Percentiles rank a stretch among this genome's conserved stretches.
Evolutionary conservation across 1,140 invertebrate species (phyloP).

Genomic region (Trypoxylus dichotomus): DNA sequence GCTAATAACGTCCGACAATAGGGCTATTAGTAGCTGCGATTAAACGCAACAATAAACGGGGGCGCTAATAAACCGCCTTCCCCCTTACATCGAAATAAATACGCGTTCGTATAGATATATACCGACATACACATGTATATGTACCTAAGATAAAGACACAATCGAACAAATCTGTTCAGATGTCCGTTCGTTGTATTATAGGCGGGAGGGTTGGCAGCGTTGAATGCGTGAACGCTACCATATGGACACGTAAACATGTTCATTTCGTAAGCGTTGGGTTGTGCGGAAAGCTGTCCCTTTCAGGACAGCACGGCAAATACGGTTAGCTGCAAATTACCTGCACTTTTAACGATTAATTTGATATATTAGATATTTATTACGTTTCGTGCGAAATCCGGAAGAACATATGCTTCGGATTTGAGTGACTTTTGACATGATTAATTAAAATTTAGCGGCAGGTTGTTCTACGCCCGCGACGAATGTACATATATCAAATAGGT

Average conservation of each 20-base stretch:
- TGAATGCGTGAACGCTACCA: neutral
- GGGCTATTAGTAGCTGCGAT: neutral
- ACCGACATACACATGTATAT: neutral
- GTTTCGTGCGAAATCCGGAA: neutral
- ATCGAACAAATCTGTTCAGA: constrained; percentile 2
- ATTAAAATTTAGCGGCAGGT: neutral
- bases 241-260: neutral
- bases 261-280: neutral
- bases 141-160: neutral
- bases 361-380: neutral
- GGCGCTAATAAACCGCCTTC: neutral
- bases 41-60: neutral
- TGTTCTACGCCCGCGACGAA: too few relatives aligned
- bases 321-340: neutral
- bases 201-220: neutral
- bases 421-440: neutral
- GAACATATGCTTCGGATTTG: neutral
- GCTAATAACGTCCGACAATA: neutral
- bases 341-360: neutral
- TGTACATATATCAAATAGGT: too few relatives aligned
- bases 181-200: neutral
- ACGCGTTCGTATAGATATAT: neutral
- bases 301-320: neutral
- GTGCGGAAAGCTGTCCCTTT: too few relatives aligned
- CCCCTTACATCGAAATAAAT: neutral